These are phyloP conservation scores for Daphoenositta chrysoptera DNA, from an alignment of 2,113 vertebrate species.

Conservation along the genomic window DNA sequence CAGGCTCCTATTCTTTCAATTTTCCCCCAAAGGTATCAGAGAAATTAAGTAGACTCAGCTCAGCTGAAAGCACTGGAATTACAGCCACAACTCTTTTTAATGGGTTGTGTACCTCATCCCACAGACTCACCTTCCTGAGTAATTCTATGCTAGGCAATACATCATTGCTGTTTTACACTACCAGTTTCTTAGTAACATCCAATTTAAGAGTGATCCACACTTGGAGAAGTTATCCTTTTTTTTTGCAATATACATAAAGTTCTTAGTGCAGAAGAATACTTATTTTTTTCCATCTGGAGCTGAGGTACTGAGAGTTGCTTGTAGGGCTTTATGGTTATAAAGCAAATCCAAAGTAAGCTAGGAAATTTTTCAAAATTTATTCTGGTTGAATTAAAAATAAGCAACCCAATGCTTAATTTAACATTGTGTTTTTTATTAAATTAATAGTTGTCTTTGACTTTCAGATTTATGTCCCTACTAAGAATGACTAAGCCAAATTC, in stretches of 20 bases:
- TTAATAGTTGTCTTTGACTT: neutral
- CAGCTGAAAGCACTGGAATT: slow-evolving; percentile 18
- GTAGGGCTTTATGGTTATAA: neutral
- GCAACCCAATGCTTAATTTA: neutral
- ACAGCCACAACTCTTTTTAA: slow-evolving; percentile 16
- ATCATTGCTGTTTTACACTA: neutral
- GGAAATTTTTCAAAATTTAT: neutral
- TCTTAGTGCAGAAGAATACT: neutral
- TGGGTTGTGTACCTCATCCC: neutral
- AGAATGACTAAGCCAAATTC: neutral
- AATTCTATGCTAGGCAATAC: neutral
- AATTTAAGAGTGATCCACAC: neutral
- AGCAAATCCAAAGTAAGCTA: neutral
- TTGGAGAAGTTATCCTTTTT: neutral
- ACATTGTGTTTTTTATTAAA: neutral
- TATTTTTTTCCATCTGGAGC: neutral
- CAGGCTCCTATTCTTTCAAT: neutral
- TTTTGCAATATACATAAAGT: neutral
- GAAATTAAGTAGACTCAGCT: slow-evolving; percentile 31
- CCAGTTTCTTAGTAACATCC: neutral
- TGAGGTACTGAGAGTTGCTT: neutral
- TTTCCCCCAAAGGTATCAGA: neutral
- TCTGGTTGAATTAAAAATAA: neutral
- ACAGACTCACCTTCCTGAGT: neutral
- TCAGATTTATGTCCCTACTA: neutral